Evolutionary conservation across 2,888 invertebrate species (phyloP).

Genomic region (Epinotia ramella): DNA sequence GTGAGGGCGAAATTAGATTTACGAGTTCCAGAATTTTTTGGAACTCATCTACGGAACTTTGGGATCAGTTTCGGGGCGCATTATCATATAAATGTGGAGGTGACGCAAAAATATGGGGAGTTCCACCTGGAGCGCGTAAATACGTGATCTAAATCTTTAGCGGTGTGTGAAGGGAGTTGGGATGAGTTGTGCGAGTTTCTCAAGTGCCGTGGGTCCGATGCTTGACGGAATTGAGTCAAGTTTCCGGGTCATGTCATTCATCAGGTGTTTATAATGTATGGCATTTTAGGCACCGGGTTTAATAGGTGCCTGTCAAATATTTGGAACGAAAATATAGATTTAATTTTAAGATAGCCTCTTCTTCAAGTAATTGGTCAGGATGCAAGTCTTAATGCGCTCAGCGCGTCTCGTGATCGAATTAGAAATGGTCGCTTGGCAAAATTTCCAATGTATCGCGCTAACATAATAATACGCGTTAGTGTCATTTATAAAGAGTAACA

Average conservation of each 20-base stretch:
- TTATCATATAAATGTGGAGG: slow-evolving; percentile 65
- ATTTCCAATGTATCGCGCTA: too few species aligned
- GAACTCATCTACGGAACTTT: slow-evolving; percentile 72
- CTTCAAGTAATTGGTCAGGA: too few species aligned
- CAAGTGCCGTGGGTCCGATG: background rate
- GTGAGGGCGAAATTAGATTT: slow-evolving; percentile 80
- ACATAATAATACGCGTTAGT: too few species aligned
- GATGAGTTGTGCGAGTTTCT: slow-evolving; percentile 17
- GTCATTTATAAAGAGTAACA: too few species aligned
- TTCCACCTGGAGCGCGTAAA: slow-evolving; percentile 46
- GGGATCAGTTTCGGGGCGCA: slow-evolving; percentile 70
- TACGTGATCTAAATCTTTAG: slow-evolving; percentile 44
- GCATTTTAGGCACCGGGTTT: too few species aligned
- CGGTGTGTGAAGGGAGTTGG: slow-evolving; percentile 19
- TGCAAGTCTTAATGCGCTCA: too few species aligned
- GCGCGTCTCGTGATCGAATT: too few species aligned
- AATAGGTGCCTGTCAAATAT: too few species aligned
- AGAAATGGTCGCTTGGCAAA: too few species aligned
- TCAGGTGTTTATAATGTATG: background rate
- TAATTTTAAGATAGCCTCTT: too few species aligned
- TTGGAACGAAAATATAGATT: too few species aligned
- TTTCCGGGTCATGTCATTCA: background rate
- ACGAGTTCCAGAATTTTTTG: slow-evolving; percentile 78
- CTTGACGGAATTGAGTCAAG: background rate
- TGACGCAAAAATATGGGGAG: slow-evolving; percentile 80